A percentile compares a stretch with the other conserved stretches of the same genome.
phyloP scores from a whole-genome alignment of 2,113 vertebrate species.

The Setophaga kirtlandii region DNA sequence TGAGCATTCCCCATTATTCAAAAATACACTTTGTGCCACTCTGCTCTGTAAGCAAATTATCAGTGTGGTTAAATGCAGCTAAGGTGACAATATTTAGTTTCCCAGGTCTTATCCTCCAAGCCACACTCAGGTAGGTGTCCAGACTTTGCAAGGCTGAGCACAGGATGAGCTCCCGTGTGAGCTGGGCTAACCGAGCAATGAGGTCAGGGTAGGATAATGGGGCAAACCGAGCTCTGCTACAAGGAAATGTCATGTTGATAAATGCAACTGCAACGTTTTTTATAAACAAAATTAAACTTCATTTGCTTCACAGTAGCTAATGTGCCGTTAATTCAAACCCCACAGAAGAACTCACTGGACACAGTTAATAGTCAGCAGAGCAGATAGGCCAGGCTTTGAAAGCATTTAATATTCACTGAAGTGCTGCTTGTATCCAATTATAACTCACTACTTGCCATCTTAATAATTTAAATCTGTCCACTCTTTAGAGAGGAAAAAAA shows the following conservation, averaged over 20 bases:
- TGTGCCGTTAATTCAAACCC: conserved; percentile 71
- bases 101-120: not conserved
- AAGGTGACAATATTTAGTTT: not conserved
- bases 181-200: not conserved
- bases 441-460: conserved; percentile 91
- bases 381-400: conserved; percentile 81
- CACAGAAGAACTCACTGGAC: conserved; percentile 72
- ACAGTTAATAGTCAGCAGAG: conserved; percentile 89
- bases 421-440: conserved; percentile 97
- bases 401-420: conserved; percentile 92
- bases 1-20: not conserved
- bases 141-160: not conserved
- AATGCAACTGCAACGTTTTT: conserved; percentile 63
- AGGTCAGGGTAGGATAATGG: conserved; percentile 60
- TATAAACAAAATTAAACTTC: conserved; percentile 76
- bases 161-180: not conserved
- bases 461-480: conserved; percentile 98
- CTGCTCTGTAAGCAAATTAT: not conserved
- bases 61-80: not conserved
- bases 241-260: conserved; percentile 59
- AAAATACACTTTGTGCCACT: not conserved
- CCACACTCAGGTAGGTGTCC: not conserved
- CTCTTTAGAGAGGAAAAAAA: conserved; percentile 71
- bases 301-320: conserved; percentile 70
- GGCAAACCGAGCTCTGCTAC: conserved; percentile 44